These are phyloP conservation scores for Oxycera nigricornis DNA, from an alignment of 2,888 invertebrate species.

Conservation along the genomic window DNA sequence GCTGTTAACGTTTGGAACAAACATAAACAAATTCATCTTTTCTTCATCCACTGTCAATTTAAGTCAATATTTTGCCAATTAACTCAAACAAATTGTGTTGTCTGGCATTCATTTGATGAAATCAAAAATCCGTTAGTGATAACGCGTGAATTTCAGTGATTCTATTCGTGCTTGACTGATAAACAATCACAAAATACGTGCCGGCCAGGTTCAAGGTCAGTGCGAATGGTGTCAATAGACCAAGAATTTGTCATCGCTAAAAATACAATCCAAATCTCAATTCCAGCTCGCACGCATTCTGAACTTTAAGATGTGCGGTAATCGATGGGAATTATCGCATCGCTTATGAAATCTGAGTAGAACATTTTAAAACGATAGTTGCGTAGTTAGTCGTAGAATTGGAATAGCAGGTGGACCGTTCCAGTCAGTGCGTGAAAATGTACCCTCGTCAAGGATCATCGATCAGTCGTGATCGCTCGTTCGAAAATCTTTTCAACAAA, in stretches of 20 bases:
- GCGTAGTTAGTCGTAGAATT: not conserved
- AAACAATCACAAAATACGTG: not conserved
- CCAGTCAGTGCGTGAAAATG: conserved; percentile 49
- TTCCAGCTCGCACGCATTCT: not conserved
- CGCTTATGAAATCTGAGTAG: conserved; percentile 16
- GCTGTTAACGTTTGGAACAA: not conserved
- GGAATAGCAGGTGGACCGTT: not conserved
- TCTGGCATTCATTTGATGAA: not conserved
- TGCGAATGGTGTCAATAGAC: too few relatives aligned
- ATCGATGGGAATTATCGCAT: conserved; percentile 9
- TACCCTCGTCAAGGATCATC: conserved; percentile 53
- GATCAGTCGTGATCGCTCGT: conserved; percentile 59
- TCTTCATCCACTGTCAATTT: conserved; percentile 1
- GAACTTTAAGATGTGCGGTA: conserved; percentile 1
- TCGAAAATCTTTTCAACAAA: conserved; percentile 59
- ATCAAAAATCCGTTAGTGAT: not conserved
- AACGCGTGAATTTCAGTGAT: not conserved
- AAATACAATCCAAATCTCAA: conserved; percentile 36
- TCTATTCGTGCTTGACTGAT: not conserved
- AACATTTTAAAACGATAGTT: not conserved
- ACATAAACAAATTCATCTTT: not conserved
- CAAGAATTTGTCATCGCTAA: conserved; percentile 39
- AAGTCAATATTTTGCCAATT: conserved; percentile 3
- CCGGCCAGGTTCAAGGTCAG: conserved; percentile 1
- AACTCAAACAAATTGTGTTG: not conserved